Conservation (phyloP, 1,140 invertebrate genomes). For the Teleogryllus occipitalis region DNA sequence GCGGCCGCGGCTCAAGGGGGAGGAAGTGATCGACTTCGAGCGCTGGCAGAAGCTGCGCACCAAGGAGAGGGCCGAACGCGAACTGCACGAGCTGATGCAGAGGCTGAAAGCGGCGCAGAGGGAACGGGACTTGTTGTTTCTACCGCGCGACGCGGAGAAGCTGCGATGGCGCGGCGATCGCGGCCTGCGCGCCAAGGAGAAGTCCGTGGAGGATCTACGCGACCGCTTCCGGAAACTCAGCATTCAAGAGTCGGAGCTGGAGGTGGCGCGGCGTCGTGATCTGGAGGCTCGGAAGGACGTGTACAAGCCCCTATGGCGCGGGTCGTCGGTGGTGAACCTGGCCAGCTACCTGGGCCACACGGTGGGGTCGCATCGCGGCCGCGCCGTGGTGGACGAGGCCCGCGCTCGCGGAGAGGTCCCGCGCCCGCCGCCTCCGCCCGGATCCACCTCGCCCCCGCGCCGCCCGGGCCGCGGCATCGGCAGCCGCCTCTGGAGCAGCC, state of each 20-base stretch:
- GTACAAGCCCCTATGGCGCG: slow-evolving; percentile 74
- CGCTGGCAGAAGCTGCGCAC: slow-evolving; percentile 70
- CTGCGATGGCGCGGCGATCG: slow-evolving; percentile 57
- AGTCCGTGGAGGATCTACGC: slow-evolving; percentile 76
- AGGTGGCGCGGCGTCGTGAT: slow-evolving; percentile 37
- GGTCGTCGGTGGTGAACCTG: slow-evolving; percentile 65
- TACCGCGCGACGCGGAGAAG: slow-evolving; percentile 57
- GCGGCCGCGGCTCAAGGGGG: slow-evolving; percentile 56
- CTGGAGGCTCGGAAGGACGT: slow-evolving; percentile 32
- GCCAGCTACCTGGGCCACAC: slow-evolving; percentile 22
- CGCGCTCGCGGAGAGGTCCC: slow-evolving; percentile 29
- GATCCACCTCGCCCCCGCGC: slow-evolving; percentile 27
- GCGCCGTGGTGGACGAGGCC: slow-evolving; percentile 29
- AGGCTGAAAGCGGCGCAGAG: slow-evolving; percentile 71
- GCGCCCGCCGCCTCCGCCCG: background rate
- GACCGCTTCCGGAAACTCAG: slow-evolving; percentile 56
- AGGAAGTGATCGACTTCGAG: slow-evolving; percentile 78
- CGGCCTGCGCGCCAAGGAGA: slow-evolving; percentile 70
- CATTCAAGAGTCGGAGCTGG: slow-evolving; percentile 39
- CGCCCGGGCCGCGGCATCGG: slow-evolving; percentile 46
- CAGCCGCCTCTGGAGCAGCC: slow-evolving; percentile 69
- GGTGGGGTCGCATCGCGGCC: slow-evolving; percentile 27
- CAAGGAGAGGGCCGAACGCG: slow-evolving; percentile 73
- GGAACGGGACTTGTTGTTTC: slow-evolving; percentile 76
- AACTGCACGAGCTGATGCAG: slow-evolving; percentile 64